Conservation (phyloP, 2,113 vertebrate species). For the Manacus vitellinus region DNA sequence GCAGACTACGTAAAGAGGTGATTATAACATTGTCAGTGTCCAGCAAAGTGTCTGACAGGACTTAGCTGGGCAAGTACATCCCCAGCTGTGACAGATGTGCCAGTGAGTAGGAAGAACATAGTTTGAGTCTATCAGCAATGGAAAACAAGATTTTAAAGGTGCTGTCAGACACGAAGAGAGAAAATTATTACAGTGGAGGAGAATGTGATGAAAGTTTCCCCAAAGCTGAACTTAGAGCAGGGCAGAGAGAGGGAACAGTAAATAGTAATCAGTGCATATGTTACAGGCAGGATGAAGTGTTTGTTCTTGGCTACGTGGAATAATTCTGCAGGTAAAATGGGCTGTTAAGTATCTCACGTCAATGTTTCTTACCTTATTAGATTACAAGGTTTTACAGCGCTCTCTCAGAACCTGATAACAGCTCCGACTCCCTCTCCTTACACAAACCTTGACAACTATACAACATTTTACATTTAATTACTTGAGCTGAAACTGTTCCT, state of each 20-base stretch:
- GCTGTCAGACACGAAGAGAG: not conserved
- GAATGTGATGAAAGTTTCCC: not conserved
- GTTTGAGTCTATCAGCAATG: not conserved
- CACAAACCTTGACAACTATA: slow-evolving; percentile 45
- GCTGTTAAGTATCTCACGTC: not conserved
- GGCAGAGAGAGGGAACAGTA: not conserved
- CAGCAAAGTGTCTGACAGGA: not conserved
- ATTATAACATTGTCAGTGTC: not conserved
- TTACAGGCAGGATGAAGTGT: not conserved
- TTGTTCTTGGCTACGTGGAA: not conserved
- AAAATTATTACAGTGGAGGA: not conserved
- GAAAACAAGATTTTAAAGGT: not conserved
- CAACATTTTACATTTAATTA: slow-evolving; percentile 57
- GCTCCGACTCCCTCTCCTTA: slow-evolving; percentile 1
- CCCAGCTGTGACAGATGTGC: slow-evolving; percentile 27
- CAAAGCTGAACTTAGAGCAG: not conserved
- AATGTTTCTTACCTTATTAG: not conserved
- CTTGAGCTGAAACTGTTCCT: slow-evolving; percentile 34
- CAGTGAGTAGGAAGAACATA: not conserved
- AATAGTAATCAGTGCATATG: not conserved
- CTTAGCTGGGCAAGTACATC: not conserved
- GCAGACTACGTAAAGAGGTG: not conserved
- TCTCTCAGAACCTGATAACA: not conserved
- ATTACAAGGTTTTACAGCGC: not conserved
- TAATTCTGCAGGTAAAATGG: not conserved